Evolutionary conservation across 2,888 invertebrate genomes (phyloP), one percentile per base, ranked within the genome.

Genomic region (Mythimna impura): DNA sequence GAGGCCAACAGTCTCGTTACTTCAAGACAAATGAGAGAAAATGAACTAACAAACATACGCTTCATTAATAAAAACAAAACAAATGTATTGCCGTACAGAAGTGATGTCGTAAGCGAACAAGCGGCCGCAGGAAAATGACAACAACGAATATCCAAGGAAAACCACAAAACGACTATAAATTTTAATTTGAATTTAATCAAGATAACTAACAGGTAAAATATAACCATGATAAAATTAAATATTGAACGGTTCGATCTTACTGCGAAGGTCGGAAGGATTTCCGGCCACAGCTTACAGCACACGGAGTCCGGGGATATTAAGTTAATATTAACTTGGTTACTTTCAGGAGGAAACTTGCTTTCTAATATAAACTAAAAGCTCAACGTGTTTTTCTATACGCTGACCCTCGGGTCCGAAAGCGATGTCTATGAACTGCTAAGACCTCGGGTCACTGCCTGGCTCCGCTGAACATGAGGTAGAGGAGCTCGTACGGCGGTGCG

Each of bases 101-200:
- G n/a, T 34, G 20, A 69, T 43, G 55, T 25, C 64, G 67, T 54
- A 52, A 70, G 57, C 65, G 20, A 63, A 58, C 55, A 25, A 52
- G 14, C 25, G 14, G 64, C 78, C 58, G 34, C 83, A 74, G 74
- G 80, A 78, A 71, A 82, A 73, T 25, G 20, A 52, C 54, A 34
- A 75, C n/a, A 25, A 36, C 22, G 47, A 68, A 70, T 69, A 43
- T 43, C 74, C 69, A 78, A 84, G 81, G 82, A 84, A 82, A 82
- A 82, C 81, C 81, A 75, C 84, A 71, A 71, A 65, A 61, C 63
- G 17, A 73, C 68, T 43, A 67, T 62, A 36, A n/a, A 67, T 75
- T 54, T 60, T 72, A 70, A 81, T 78, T 67, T 43, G 64, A 67
- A 73, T 50, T 54, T 25, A 34, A 25, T 43, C 47, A 17, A 64